phyloP scores from a whole-genome alignment of 2,888 invertebrate genomes.

The Drosophila putrida region DNA sequence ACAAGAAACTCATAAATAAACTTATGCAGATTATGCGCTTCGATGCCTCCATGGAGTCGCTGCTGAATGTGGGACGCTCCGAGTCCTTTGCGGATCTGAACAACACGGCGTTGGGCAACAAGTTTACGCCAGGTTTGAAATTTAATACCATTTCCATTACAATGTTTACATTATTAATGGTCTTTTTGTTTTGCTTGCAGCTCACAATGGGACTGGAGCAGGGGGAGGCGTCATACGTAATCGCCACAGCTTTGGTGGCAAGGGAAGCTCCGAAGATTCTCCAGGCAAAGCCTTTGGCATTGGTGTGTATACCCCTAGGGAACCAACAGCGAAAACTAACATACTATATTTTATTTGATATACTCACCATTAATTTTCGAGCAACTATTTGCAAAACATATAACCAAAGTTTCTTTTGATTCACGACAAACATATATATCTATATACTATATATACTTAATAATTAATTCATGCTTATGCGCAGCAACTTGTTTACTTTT shows the following conservation, averaged over 20 bases:
- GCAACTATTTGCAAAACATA: conserved; percentile 57
- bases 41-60: conserved; percentile 92
- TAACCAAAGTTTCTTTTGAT: conserved; percentile 54
- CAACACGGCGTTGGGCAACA: conserved; percentile 86
- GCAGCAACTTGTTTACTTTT: conserved; percentile 55
- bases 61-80: conserved; percentile 91
- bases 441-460: conserved; percentile 37
- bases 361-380: conserved; percentile 63
- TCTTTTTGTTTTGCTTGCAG: conserved; percentile 48
- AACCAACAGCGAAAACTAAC: conserved; percentile 8
- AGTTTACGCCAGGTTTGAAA: conserved; percentile 65
- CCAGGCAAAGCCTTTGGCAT: conserved; percentile 92
- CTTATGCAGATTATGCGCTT: conserved; percentile 91
- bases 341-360: conserved; percentile 40
- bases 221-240: conserved; percentile 77
- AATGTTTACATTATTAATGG: conserved; percentile 22
- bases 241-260: conserved; percentile 88
- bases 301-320: conserved; percentile 87
- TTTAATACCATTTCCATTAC: conserved; percentile 1
- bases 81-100: conserved; percentile 94
- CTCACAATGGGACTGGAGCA: conserved; percentile 56
- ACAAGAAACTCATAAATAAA: conserved; percentile 78
- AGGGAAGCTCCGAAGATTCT: conserved; percentile 86
- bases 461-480: conserved; percentile 63
- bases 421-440: conserved; percentile 57